A percentile compares a stretch with the other conserved stretches of the same genome.
Evolutionary conservation across 23 tunicate species (phyloP).

Genomic region (Trididemnum clinides): DNA sequence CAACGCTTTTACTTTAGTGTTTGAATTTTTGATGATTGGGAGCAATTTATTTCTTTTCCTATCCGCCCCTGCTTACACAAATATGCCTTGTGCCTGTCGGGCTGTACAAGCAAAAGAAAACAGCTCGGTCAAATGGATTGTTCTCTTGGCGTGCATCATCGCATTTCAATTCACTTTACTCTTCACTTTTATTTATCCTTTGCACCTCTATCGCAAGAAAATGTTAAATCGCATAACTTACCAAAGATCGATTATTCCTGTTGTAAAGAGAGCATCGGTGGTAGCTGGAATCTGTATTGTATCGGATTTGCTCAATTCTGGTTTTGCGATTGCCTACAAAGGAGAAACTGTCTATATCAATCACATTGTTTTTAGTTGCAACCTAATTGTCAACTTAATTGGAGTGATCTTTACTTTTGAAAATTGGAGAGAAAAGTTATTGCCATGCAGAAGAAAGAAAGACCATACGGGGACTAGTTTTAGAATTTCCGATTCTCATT

Average conservation of each 20-base stretch:
- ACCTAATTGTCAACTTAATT: conserved; percentile 23
- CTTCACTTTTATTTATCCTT: conserved; percentile 40
- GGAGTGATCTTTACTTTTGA: conserved; percentile 25
- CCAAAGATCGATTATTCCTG: neutral
- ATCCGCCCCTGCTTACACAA: conserved; percentile 25
- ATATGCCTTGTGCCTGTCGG: neutral
- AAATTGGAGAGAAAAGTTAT: conserved; percentile 38
- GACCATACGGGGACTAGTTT: no score
- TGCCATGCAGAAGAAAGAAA: neutral
- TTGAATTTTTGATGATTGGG: neutral
- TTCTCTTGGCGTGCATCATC: conserved; percentile 11
- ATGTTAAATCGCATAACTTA: conserved; percentile 17
- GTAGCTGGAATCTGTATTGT: conserved; percentile 19
- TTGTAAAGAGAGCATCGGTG: conserved; percentile 27
- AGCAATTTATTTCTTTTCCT: conserved; percentile 5
- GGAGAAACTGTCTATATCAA: conserved; percentile 14
- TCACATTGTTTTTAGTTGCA: conserved; percentile 31
- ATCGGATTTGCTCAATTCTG: conserved; percentile 21
- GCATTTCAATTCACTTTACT: conserved; percentile 16
- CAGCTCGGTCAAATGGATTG: conserved; percentile 16
- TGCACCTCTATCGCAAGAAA: conserved; percentile 32
- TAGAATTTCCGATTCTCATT: no score
- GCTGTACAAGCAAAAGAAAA: neutral
- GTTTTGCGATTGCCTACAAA: conserved; percentile 34
- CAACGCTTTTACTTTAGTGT: neutral